phyloP scores from a whole-genome alignment of 30 jellyfish, hydroid and myxozoan species.

The Clytia hemisphaerica region DNA sequence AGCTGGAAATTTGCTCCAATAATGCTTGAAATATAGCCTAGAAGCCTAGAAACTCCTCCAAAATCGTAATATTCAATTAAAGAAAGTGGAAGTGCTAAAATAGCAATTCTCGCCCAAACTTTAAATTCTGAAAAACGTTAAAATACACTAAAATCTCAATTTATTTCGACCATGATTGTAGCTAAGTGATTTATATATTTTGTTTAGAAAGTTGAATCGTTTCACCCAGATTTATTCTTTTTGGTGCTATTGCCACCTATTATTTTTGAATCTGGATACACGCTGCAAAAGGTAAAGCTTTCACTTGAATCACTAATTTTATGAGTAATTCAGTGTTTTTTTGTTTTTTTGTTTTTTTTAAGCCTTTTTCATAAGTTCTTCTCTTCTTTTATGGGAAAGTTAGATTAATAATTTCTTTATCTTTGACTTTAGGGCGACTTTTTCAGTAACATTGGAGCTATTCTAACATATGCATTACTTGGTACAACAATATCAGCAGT shows the following conservation, averaged over 20 bases:
- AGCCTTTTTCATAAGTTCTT: too few relatives aligned
- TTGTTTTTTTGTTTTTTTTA: too few relatives aligned
- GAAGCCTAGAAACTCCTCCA: too few relatives aligned
- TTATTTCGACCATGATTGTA: too few relatives aligned
- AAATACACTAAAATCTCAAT: too few relatives aligned
- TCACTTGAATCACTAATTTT: neutral
- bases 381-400: too few relatives aligned
- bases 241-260: constrained; percentile 85
- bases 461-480: constrained; percentile 73
- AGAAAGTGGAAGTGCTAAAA: too few relatives aligned
- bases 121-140: too few relatives aligned
- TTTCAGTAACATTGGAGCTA: constrained; percentile 92
- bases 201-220: constrained; percentile 51
- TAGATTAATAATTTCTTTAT: neutral
- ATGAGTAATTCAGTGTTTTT: neutral
- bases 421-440: constrained; percentile 63
- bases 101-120: too few relatives aligned
- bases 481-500: constrained; percentile 83
- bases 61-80: too few relatives aligned
- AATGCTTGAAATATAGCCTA: too few relatives aligned
- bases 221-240: constrained; percentile 89
- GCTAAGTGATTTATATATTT: neutral
- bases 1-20: too few relatives aligned
- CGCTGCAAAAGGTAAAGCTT: constrained; percentile 68
- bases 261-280: constrained; percentile 85